Percentiles rank a stretch among this genome's conserved stretches.
Conservation (phyloP, 2,888 invertebrate species). For the Phortica okadai region DNA sequence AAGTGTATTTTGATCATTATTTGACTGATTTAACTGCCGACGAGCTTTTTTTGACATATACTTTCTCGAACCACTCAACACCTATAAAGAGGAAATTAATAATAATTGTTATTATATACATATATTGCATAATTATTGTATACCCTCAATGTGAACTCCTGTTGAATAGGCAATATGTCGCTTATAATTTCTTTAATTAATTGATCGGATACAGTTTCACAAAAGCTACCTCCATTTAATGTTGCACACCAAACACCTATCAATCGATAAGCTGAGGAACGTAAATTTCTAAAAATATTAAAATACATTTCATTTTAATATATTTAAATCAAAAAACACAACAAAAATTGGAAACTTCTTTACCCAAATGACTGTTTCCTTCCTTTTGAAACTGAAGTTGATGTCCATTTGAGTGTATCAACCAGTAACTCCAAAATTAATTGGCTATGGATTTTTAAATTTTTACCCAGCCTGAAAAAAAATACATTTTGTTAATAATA, state of each 20-base stretch:
- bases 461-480: too few relatives aligned
- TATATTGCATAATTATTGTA: neutral
- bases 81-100: neutral
- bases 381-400: neutral
- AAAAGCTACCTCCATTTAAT: neutral
- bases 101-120: too few relatives aligned
- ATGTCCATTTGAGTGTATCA: constrained; percentile 21
- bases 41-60: constrained; percentile 7
- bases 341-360: neutral
- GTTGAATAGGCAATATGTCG: neutral
- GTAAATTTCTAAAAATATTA: neutral
- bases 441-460: constrained; percentile 5
- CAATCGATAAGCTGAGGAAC: neutral
- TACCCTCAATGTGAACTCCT: neutral
- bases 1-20: neutral
- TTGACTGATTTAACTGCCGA: neutral
- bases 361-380: neutral
- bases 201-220: neutral
- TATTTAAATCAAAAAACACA: neutral
- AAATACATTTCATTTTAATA: neutral
- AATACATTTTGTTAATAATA: too few relatives aligned
- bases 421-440: neutral
- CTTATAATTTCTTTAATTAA: neutral
- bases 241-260: neutral
- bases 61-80: neutral